phyloP scores from a whole-genome alignment of 2,797 vertebrate genomes.

The Myoxocephalus aenaeus region DNA sequence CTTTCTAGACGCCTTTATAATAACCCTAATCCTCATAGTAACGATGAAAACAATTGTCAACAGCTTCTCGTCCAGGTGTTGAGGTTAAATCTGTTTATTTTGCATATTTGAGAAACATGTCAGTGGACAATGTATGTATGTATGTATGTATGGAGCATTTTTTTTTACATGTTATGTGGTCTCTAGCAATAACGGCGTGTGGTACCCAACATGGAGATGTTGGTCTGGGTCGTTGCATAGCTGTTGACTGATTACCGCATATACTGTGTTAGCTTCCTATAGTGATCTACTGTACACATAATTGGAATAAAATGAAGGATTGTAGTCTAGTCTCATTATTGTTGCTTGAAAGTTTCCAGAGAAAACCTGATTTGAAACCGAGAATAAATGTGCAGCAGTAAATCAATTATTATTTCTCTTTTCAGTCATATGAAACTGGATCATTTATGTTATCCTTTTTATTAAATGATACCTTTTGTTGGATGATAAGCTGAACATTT shows the following conservation, averaged over 20 bases:
- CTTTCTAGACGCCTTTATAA: constrained; percentile 34
- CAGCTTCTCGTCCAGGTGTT: constrained; percentile 23
- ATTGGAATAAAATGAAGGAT: constrained; percentile 76
- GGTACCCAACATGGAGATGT: constrained; percentile 34
- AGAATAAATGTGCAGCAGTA: not conserved
- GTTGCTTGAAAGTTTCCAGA: constrained; percentile 1
- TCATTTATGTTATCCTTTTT: not conserved
- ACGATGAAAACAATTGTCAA: constrained; percentile 11
- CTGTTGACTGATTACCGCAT: constrained; percentile 69
- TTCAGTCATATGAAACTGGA: not conserved
- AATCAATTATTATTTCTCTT: not conserved
- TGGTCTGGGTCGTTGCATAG: constrained; percentile 36
- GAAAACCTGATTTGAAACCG: not conserved
- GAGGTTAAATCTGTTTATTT: constrained; percentile 19
- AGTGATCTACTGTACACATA: constrained; percentile 67
- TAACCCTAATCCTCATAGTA: constrained; percentile 24
- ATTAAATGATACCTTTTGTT: not conserved
- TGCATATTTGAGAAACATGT: constrained; percentile 26
- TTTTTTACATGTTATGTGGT: constrained; percentile 53
- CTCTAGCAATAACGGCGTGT: constrained; percentile 76
- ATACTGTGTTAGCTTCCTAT: constrained; percentile 79
- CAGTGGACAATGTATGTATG: constrained; percentile 15
- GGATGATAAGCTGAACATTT: not conserved
- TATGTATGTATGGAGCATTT: constrained; percentile 39
- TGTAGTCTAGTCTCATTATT: constrained; percentile 57